Base-by-base conservation (phyloP, 2,888 invertebrate genomes). In the Microctonus aethiopoides region DNA sequence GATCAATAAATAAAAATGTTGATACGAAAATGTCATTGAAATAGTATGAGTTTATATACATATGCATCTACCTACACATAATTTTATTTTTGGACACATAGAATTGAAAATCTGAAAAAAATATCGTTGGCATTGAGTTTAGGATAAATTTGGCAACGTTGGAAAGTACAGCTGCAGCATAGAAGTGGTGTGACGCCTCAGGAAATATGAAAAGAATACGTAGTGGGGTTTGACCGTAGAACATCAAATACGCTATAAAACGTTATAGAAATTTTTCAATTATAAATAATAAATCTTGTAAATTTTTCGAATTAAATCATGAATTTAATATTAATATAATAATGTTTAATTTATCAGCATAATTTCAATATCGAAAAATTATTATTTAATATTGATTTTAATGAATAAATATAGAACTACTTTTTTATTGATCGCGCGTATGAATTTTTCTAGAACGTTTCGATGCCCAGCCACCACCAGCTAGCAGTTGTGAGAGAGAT, bases 371-470 rank as follows among this genome's bases (percentile, higher is more conserved):
- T 6, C 41, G n/a, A 11, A 36, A 41, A 3, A 36, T 7, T 20
- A 16, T 22, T 5, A 16, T n/a, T 13, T 26, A 26, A 0, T 5
- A 1, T n/a, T 32, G 57, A 67, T 52, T 1, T 22, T 13, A 2
- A 2, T 0, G 1, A 6, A 9, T 22, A 57, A 9, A 0, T 10
- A 13, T 10, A 75, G 83, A 34, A 82, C 82, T 83, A 83, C n/a
- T 61, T 82, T 82, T 72, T 32, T 66, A 71, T 72, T 52, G 75
- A 64, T 70, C 51, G 74, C 67, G 83, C 83, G 83, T 29, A n/a
- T n/a, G n/a, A n/a, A n/a, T n/a, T n/a, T n/a, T n/a, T n/a, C n/a
- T n/a, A n/a, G n/a, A n/a, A n/a, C n/a, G n/a, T n/a, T n/a, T n/a
- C n/a, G n/a, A n/a, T n/a, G n/a, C n/a, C n/a, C n/a, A n/a, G n/a